Evolutionary conservation across 2,888 invertebrate species (phyloP).

Genomic region (Dinocampus coccinellae): DNA sequence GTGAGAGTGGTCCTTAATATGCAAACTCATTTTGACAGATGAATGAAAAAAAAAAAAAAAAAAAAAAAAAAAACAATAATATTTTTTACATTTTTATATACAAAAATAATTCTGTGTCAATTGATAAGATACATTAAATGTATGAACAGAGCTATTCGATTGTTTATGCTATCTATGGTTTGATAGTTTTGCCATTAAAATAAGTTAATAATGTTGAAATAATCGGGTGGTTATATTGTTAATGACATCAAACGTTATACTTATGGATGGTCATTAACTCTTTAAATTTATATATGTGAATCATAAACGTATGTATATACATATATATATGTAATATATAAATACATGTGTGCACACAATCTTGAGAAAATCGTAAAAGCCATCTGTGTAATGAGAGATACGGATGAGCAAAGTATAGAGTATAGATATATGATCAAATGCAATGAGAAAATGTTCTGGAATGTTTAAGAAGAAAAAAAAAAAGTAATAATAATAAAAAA

Average conservation of each 20-base stretch:
- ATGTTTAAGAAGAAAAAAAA: neutral
- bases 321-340: neutral
- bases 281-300: no score
- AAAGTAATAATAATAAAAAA: no score
- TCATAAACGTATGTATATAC: neutral
- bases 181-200: neutral
- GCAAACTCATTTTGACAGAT: no score
- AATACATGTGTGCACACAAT: neutral
- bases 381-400: neutral
- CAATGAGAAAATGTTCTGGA: neutral
- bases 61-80: no score
- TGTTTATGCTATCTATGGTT: no score
- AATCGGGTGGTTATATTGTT: neutral
- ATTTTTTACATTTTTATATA: no score
- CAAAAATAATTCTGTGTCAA: neutral
- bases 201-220: neutral
- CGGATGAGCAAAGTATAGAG: no score
- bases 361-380: slow-evolving; percentile 1
- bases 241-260: neutral
- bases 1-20: no score
- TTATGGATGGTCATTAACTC: neutral
- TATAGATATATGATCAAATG: neutral
- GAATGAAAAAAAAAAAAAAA: no score
- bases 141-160: no score
- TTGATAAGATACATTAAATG: neutral